Conservation (phyloP, 2,797 vertebrate species). For the Sebastes nivosus region DNA sequence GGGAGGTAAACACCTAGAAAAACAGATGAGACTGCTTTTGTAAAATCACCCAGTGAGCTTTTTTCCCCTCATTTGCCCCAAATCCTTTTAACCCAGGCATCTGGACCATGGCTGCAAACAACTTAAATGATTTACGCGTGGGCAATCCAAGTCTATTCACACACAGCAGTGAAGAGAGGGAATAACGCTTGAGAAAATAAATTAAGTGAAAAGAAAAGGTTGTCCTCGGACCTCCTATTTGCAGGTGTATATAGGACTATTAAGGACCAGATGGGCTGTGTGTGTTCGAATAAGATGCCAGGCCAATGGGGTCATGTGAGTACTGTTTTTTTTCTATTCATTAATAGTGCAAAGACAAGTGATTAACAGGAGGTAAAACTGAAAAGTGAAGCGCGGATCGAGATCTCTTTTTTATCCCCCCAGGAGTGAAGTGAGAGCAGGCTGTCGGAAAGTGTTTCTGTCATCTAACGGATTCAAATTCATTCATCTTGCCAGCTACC, state of each 20-base stretch:
- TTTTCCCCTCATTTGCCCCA: constrained; percentile 46
- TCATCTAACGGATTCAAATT: background rate
- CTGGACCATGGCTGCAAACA: constrained; percentile 40
- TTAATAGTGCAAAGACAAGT: background rate
- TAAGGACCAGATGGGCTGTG: background rate
- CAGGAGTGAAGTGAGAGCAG: background rate
- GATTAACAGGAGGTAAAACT: background rate
- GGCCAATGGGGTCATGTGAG: background rate
- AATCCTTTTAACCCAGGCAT: constrained; percentile 52
- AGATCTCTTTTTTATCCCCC: background rate
- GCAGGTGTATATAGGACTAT: constrained; percentile 1
- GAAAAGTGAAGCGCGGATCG: background rate
- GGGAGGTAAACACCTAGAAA: constrained; percentile 13
- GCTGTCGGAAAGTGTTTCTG: background rate
- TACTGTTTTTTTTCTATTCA: background rate
- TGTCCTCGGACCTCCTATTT: background rate
- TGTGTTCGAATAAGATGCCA: background rate
- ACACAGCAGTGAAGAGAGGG: constrained; percentile 11
- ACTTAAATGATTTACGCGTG: constrained; percentile 52
- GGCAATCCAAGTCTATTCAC: constrained; percentile 11
- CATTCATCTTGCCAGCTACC: background rate
- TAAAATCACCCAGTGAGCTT: constrained; percentile 39
- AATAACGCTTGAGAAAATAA: constrained; percentile 21
- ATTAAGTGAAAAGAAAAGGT: constrained; percentile 6
- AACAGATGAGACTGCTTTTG: constrained; percentile 39